Evolutionary conservation across 1,140 invertebrate species (phyloP).

Genomic region (Papilio dardanus): DNA sequence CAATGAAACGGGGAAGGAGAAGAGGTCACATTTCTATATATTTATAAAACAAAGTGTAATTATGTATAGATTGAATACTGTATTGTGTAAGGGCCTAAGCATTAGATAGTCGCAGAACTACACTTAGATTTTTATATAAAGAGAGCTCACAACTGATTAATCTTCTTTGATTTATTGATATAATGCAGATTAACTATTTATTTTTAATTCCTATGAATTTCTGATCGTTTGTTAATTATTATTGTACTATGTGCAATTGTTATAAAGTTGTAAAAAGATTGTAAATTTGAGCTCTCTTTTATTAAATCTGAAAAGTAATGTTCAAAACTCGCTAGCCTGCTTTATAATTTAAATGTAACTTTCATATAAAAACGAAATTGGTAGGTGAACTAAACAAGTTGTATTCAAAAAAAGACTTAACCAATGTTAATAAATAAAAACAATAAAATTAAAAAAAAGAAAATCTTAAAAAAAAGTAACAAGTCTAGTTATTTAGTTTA

Average conservation of each 20-base stretch:
- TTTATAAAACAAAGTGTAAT: not conserved
- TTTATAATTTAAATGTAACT: slow-evolving; percentile 10
- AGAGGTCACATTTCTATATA: not conserved
- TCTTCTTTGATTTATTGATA: not conserved
- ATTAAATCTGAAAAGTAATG: not conserved
- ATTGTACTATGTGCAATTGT: not conserved
- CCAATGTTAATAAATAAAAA: not conserved
- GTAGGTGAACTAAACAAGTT: not conserved
- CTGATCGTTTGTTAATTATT: not conserved
- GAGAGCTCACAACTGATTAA: not conserved
- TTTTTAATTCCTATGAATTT: not conserved
- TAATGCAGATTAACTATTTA: not conserved
- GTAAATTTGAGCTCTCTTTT: not conserved
- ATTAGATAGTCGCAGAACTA: not conserved
- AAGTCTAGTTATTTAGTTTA: not conserved
- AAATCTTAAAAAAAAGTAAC: not conserved
- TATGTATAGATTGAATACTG: not conserved
- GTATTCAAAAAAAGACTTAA: not conserved
- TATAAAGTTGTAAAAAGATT: not conserved
- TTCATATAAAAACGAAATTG: not conserved
- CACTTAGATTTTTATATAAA: not conserved
- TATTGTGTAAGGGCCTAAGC: not conserved
- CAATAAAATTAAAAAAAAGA: not conserved
- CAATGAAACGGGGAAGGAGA: not conserved
- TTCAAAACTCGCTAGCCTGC: not conserved